Percentiles rank a stretch among this genome's conserved stretches.
Conservation (phyloP, 2,113 vertebrate genomes). For the Accipiter cooperii region DNA sequence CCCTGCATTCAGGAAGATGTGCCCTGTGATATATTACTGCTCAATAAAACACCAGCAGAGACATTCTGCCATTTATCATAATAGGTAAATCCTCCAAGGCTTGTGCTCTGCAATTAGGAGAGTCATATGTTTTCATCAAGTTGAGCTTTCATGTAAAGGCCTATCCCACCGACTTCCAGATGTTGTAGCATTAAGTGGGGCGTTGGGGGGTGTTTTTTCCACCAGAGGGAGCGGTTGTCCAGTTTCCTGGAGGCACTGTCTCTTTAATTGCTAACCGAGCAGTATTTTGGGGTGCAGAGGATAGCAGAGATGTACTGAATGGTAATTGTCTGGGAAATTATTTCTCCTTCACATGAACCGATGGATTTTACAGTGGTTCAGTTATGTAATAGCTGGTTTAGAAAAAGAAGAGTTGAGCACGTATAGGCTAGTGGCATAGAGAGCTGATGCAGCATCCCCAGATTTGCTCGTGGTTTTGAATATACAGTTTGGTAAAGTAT, state of each 20-base stretch:
- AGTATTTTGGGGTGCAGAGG: not conserved
- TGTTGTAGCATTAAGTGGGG: not conserved
- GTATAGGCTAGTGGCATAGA: fast-evolving
- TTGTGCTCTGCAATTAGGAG: not conserved
- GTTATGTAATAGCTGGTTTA: not conserved
- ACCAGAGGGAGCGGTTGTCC: not conserved
- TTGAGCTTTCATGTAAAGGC: not conserved
- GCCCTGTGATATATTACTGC: not conserved
- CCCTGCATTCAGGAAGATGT: not conserved
- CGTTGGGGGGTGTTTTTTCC: not conserved
- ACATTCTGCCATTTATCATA: not conserved
- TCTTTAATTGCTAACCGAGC: not conserved
- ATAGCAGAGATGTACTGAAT: not conserved
- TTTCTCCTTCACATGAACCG: not conserved
- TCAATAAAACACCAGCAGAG: not conserved
- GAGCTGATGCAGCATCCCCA: not conserved
- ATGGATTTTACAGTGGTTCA: not conserved
- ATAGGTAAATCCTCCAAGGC: not conserved
- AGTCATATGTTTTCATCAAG: not conserved
- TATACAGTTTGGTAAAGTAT: not conserved
- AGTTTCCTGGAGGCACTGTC: not conserved
- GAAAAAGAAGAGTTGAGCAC: not conserved
- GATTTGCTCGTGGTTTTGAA: not conserved
- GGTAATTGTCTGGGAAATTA: not conserved
- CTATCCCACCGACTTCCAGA: not conserved